Evolutionary conservation across 2,797 vertebrate genomes (phyloP).

Genomic region (Sebastiscus tertius): DNA sequence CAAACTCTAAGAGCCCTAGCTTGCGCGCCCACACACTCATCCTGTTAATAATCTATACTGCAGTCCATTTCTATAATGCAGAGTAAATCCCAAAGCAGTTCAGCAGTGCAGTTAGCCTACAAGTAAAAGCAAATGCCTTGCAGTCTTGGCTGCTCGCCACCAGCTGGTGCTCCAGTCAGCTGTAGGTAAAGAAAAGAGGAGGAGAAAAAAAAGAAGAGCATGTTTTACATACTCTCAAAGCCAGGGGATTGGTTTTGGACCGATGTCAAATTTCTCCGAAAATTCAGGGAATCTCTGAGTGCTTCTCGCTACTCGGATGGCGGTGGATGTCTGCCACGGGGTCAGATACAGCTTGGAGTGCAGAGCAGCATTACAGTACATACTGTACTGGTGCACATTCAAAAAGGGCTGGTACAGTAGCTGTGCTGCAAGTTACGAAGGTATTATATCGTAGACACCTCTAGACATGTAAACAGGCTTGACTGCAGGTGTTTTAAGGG

Average conservation of each 20-base stretch:
- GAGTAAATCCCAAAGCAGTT: constrained; percentile 68
- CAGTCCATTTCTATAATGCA: constrained; percentile 72
- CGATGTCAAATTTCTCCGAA: constrained; percentile 63
- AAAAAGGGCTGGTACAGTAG: constrained; percentile 13
- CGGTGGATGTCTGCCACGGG: constrained; percentile 57
- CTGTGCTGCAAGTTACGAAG: constrained; percentile 6
- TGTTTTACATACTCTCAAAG: constrained; percentile 73
- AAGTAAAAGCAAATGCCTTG: constrained; percentile 76
- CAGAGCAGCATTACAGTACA: constrained; percentile 11
- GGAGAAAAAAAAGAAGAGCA: constrained; percentile 16
- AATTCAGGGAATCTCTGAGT: constrained; percentile 56
- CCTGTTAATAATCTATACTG: constrained; percentile 73
- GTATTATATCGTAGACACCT: constrained; percentile 6
- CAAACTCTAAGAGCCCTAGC: constrained; percentile 37
- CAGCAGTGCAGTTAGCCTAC: constrained; percentile 70
- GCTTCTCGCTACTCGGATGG: constrained; percentile 30
- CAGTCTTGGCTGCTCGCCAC: constrained; percentile 80
- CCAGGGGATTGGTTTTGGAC: constrained; percentile 75
- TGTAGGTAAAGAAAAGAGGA: constrained; percentile 71
- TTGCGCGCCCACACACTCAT: constrained; percentile 70
- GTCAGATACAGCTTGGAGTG: constrained; percentile 69
- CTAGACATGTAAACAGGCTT: constrained; percentile 27
- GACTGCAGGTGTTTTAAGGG: constrained; percentile 55
- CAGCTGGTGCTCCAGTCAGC: constrained; percentile 76
- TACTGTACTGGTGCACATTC: constrained; percentile 26